Base-by-base conservation (phyloP, 1,140 invertebrate genomes). In the Spodoptera frugiperda region DNA sequence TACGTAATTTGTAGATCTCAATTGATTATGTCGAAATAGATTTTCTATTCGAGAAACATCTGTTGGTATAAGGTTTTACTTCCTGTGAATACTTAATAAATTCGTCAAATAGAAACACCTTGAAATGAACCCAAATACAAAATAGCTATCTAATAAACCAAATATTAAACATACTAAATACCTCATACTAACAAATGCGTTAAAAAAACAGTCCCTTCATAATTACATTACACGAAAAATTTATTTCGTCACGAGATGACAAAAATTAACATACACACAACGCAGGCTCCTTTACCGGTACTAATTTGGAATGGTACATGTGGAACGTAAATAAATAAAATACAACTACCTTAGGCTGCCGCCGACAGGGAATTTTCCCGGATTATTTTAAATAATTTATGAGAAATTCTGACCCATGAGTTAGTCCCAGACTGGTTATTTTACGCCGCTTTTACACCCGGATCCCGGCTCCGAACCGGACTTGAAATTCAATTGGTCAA, bases 371-470 rank as follows among this genome's bases (percentile, higher is more conserved):
- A 85, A 89, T 93, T 93, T 91, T 91, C 84, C 81, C 82, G 88
- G 86, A 91, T 93, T 89, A 91, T 84, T 89, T 88, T 93, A 92
- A 91, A 93, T 93, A 91, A 93, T 93, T 93, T 93, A 93, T 93
- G 91, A 93, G 90, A 85, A 86, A 83, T 82, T 89, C 85, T 89
- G 87, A 87, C 90, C 89, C 87, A 46, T 83, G 82, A 80, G 81
- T 82, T 87, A 76, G 84, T 82, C 77, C 77, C 85, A 57, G 54
- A 82, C 81, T 84, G 78, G 83, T 88, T 86, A 83, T 82, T 85
- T 79, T 48, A 57, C 39, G 70, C 39, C 33, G 4, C 39, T 39
- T 49, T 61, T 46, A 49, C 71, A 73, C 33, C 39, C 70, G n/a
- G 12, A 57, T 14, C 33, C 59, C 33, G n/a, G 33, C 14, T 14